Base-by-base conservation (phyloP, 2,113 vertebrate genomes). In the Eptesicus fuscus region DNA sequence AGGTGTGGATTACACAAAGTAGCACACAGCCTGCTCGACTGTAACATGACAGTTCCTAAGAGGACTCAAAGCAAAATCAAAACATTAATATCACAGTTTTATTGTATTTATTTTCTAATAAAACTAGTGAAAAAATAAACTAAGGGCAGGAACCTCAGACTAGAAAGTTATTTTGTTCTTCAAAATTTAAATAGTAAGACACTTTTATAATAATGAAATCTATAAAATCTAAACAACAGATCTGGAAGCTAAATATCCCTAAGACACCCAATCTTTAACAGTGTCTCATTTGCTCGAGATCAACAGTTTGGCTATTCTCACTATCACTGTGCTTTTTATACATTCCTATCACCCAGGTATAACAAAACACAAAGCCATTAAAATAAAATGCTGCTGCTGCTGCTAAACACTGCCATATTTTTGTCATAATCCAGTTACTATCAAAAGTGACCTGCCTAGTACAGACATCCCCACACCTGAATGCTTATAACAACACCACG, bases 101-200 rank as follows among this genome's bases (percentile, higher is more conserved):
- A 40, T 70, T 42, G 35, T 42, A 70, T 35, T 67, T 94, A 86
- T 53, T 53, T 94, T 94, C 42, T 69, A 86, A 56, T 80, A 96
- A 84, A 82, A 49, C 37, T 70, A 56, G n/a, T 83, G 14, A 44
- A 42, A 77, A 30, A 69, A 8, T 51, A 4, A 79, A 59, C 82
- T 82, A 92, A 83, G 20, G 16, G 17, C 56, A 83, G 9, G 35
- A 73, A 6, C 1, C 71, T 88, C 28, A 78, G 5, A 71, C 7
- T 28, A 69, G 67, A 4, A 37, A 28, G 5, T 6, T 32, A 22
- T 70, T 87, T 79, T 83, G 23, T 74, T 17, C 25, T 83, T 1
- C 14, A 94, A 95, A 32, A 82, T 56, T 78, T 93, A 83, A 86
- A 49, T n/a, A 83, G 76, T 56, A 49, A 63, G 69, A 69, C 40